Base-by-base conservation (phyloP, 2,888 invertebrate genomes). In the Aplocera efformata region DNA sequence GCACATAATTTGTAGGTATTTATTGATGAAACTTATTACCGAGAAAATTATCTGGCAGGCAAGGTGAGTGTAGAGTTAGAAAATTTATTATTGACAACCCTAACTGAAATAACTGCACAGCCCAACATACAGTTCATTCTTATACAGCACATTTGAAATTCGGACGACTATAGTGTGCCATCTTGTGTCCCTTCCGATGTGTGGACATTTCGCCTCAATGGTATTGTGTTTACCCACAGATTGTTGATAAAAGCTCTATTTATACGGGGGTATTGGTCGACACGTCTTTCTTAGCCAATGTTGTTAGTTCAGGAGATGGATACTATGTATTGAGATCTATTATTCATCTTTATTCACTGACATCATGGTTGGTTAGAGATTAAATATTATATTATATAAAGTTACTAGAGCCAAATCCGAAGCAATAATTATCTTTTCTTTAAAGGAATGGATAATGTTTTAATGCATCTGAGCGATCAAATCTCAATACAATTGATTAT, bases 211-310 rank as follows among this genome's bases (percentile, higher is more conserved):
- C 37, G 42, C 43, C 32, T 47, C 44, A 39, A 43, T 46, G 36
- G 48, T 52, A 52, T 54, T 52, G 54, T 54, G 52, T 52, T 55
- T 50, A 46, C 40, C 46, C 51, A 40, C 51, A 55, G 52, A 55
- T 52, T 50, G 52, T 40, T 50, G 52, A 55, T 55, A 55, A 50
- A 52, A 46, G 49, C 52, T 46, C 32, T 48, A 53, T 50, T 54
- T 50, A 51, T 43, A 38, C 38, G 42, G 26, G 26, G 44, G 31
- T 44, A 36, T 54, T 44, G 42, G 32, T 7, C 36, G 31, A 41
- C 30, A 32, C 21, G 27, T 38, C 34, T 38, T 43, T 29, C 30
- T 7, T 7, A 7, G 22, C 6, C 10, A 11, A 13, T 40, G 32
- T 33, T 40, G 32, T 33, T 40, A 11, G 34, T 21, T 34, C 33